Evolutionary conservation across 2,888 invertebrate species (phyloP).

Genomic region (Andrena camellia): DNA sequence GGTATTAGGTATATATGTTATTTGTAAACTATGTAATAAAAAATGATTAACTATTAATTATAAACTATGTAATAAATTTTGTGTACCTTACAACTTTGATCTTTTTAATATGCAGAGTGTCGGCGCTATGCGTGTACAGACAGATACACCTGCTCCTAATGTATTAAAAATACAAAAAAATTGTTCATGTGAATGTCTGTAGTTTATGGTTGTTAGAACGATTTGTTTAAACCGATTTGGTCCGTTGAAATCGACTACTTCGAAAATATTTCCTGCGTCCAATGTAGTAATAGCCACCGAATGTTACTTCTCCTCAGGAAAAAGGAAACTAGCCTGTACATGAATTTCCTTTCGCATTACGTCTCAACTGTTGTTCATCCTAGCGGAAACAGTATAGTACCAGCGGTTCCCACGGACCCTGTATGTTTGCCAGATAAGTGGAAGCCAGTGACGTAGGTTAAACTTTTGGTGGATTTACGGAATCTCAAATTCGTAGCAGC

Average conservation of each 20-base stretch:
- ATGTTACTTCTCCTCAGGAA: neutral
- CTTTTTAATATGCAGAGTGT: too few species aligned
- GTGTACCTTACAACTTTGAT: too few species aligned
- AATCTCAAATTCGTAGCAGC: slow-evolving; percentile 73
- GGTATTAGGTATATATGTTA: too few species aligned
- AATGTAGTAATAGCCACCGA: neutral
- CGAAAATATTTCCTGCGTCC: slow-evolving; percentile 11
- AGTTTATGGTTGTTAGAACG: too few species aligned
- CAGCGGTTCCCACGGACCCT: slow-evolving; percentile 30
- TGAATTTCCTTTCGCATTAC: slow-evolving; percentile 59
- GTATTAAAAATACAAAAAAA: too few species aligned
- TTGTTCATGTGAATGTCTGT: too few species aligned
- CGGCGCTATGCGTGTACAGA: too few species aligned
- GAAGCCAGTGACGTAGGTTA: slow-evolving; percentile 64
- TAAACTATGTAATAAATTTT: too few species aligned
- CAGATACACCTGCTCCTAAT: too few species aligned
- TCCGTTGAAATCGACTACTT: slow-evolving; percentile 13
- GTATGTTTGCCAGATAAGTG: slow-evolving; percentile 66
- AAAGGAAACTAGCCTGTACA: slow-evolving; percentile 51
- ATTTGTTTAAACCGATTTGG: neutral
- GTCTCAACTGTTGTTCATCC: slow-evolving; percentile 55
- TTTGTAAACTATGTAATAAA: too few species aligned
- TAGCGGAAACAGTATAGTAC: slow-evolving; percentile 49
- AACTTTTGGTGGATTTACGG: slow-evolving; percentile 73
- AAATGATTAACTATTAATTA: too few species aligned